Percentiles rank a stretch among this genome's conserved stretches.
Evolutionary conservation across 2,113 vertebrate species (phyloP).

Genomic region (Ptychochromis oligacanthus): DNA sequence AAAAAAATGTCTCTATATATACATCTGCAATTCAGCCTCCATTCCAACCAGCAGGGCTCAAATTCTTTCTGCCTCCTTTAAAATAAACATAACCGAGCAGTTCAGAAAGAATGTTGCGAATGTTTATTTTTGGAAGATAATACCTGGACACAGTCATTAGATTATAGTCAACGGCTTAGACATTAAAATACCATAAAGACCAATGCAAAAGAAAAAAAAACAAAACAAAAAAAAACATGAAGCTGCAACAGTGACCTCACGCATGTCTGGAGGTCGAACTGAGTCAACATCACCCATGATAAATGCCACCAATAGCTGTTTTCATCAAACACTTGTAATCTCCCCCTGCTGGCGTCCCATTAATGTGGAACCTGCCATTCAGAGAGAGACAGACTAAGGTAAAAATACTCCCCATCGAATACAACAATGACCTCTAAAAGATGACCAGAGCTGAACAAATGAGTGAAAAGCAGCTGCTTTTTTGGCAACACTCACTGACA

Average conservation of each 20-base stretch:
- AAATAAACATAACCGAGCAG: constrained; percentile 64
- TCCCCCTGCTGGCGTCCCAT: not conserved
- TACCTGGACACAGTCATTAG: constrained; percentile 56
- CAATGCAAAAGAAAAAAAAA: constrained; percentile 9
- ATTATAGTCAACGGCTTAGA: constrained; percentile 33
- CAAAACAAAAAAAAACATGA: constrained; percentile 36
- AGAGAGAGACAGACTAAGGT: not conserved
- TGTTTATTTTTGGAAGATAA: constrained; percentile 67
- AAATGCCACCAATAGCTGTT: constrained; percentile 23
- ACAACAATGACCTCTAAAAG: constrained; percentile 25
- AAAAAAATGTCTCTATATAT: constrained; percentile 36
- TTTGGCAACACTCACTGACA: not conserved
- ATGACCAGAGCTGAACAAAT: not conserved
- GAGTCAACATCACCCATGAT: not conserved
- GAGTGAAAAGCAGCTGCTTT: not conserved
- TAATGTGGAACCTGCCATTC: constrained; percentile 20
- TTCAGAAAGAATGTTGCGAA: constrained; percentile 47
- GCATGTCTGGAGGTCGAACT: constrained; percentile 13
- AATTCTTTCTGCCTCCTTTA: constrained; percentile 43
- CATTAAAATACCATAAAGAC: constrained; percentile 25
- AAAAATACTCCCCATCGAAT: not conserved
- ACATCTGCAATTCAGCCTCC: constrained; percentile 19
- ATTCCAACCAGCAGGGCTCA: constrained; percentile 21
- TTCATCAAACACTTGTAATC: constrained; percentile 57
- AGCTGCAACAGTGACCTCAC: not conserved